Conservation (phyloP, 2,113 vertebrate species). For the Chiloscyllium plagiosum region DNA sequence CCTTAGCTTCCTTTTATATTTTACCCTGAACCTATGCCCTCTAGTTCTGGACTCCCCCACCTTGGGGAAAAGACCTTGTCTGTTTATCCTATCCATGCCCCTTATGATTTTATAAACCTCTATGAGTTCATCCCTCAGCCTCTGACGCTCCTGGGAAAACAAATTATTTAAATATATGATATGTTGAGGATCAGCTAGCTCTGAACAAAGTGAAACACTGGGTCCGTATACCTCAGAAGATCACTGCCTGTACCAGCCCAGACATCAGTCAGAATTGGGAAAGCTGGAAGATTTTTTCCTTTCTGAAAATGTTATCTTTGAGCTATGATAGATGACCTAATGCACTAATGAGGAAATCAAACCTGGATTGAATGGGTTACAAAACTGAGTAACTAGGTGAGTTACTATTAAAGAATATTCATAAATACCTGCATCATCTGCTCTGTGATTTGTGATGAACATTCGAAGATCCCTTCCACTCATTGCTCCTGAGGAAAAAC, state of each 20-base stretch:
- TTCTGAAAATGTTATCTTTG: neutral
- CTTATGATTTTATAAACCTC: too few species aligned
- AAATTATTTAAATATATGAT: neutral
- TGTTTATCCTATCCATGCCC: too few species aligned
- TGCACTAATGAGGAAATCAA: neutral
- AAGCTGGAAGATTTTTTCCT: neutral
- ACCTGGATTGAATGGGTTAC: neutral
- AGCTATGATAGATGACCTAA: neutral
- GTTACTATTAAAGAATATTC: neutral
- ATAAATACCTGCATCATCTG: conserved; percentile 57
- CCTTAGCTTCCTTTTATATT: too few species aligned
- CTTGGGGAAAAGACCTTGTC: too few species aligned
- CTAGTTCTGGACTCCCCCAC: too few species aligned
- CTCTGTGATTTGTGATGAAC: conserved; percentile 48
- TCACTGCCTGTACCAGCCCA: neutral
- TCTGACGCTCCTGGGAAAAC: too few species aligned
- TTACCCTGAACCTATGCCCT: too few species aligned
- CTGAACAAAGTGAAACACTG: neutral
- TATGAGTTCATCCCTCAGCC: too few species aligned
- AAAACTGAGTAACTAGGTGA: neutral
- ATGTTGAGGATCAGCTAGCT: neutral
- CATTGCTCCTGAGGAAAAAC: conserved; percentile 46
- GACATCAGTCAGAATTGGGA: neutral
- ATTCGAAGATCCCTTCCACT: conserved; percentile 48
- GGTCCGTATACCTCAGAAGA: neutral